Evolutionary conservation across 1,140 invertebrate genomes (phyloP), one percentile per base, ranked within the genome.

Genomic region (Oncopodura yosiiana): DNA sequence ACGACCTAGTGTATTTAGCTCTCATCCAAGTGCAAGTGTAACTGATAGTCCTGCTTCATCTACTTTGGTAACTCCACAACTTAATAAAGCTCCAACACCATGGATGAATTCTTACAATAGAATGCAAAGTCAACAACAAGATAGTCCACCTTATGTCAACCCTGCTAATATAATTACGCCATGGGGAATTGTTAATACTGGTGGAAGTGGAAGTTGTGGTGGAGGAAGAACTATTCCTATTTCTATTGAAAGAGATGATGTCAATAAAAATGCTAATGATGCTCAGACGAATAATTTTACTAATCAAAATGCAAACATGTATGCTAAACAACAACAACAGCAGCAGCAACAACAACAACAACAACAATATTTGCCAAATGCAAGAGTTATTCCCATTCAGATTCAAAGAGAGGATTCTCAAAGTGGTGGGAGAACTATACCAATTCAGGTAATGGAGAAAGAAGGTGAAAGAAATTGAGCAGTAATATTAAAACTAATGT

Each of bases 31-130:
- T 8, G 12, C 11, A 23, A 30, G 19, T 39, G 32, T 49, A 52
- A 37, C 39, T 14, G n/a, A n/a, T 23, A 14, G 34, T 39, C 36
- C 23, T 46, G 50, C 56, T 14, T 45, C 61, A 8, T 21, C 53
- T n/a, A 49, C 62, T 9, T 59, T 64, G 16, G 30, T 39, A 27
- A 42, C 62, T 18, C 63, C 66, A 11, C 26, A 72, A 63, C 67
- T 77, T 16, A 67, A 73, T 8, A 78, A 77, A 62, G 73, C 76
- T 1, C 77, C 77, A 1, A 75, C 77, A 4, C 78, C 78, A 3
- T 80, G 78, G 78, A 69, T 79, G 63, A 73, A 73, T 41, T 66
- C 62, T 24, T 61, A 66, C 21, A 75, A 74, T 43, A 69, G 73
- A 58, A 70, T 73, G 39, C 70, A 69, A 53, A 67, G 54, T 12